These are phyloP conservation scores for Syngnathus acus DNA, from an alignment of 2,797 vertebrate species.

Conservation along the genomic window DNA sequence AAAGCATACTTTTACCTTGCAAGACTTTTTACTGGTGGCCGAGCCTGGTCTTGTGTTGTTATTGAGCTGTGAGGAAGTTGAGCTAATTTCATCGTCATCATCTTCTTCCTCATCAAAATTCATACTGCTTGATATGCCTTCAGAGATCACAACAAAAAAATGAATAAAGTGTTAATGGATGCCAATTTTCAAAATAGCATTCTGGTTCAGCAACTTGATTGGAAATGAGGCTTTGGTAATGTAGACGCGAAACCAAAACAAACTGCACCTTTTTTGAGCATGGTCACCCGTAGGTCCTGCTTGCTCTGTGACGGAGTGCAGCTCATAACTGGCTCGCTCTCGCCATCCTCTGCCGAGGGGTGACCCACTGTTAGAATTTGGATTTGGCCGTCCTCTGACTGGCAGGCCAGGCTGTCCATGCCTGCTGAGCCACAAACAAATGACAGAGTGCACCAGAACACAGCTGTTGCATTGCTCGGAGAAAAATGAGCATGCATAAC, in stretches of 20 bases:
- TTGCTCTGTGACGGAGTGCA: slow-evolving; percentile 78
- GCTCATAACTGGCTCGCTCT: slow-evolving; percentile 75
- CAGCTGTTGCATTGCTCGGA: not conserved
- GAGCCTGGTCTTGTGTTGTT: slow-evolving; percentile 94
- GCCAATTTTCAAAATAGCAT: not conserved
- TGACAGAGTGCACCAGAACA: not conserved
- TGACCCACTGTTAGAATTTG: slow-evolving; percentile 88
- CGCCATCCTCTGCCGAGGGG: slow-evolving; percentile 71
- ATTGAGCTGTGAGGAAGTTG: slow-evolving; percentile 94
- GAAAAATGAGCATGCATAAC: not conserved
- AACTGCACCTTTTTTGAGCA: slow-evolving; percentile 92
- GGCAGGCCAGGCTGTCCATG: slow-evolving; percentile 79
- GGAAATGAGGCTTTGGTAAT: not conserved
- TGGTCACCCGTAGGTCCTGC: slow-evolving; percentile 87
- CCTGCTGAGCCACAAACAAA: slow-evolving; percentile 62
- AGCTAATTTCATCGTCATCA: slow-evolving; percentile 94
- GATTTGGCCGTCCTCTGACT: slow-evolving; percentile 83
- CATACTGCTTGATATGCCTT: slow-evolving; percentile 98
- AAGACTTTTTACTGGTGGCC: slow-evolving; percentile 92
- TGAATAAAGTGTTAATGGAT: not conserved
- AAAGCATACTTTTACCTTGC: slow-evolving; percentile 69
- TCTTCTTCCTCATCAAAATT: slow-evolving; percentile 97
- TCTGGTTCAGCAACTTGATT: not conserved
- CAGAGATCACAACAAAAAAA: not conserved
- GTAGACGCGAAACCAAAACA: not conserved